Evolutionary conservation across 1,140 invertebrate genomes (phyloP), one percentile per base, ranked within the genome.

Genomic region (Carposina sasakii): DNA sequence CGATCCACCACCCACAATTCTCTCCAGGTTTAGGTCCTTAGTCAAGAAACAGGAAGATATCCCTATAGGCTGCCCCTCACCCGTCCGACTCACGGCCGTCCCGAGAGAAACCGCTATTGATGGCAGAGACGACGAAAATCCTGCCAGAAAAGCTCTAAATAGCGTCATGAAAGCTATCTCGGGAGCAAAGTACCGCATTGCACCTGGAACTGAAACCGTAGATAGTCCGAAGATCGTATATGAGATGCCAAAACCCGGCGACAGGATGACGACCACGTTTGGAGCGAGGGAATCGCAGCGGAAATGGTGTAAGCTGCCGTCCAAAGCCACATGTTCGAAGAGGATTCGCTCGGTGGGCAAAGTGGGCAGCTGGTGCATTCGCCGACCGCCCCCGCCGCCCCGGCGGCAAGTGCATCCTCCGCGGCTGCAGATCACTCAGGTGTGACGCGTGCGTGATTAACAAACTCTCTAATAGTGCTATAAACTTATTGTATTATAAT

Each of bases 151-250:
- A 20, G 70, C 76, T 1, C 50, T 74, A 3, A 67, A 61, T 28
- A 63, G 70, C 4, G 54, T 83, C 10, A 78, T 71, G 46, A 78
- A 72, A 42, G 71, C 64, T 1, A 61, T 83, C 13, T 55, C 72
- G 0, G 71, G 71, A 5, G 71, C 76, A 5, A 81, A 76, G 42
- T 76, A 78, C 54, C 68, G 73, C 10, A 71, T 83, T 15, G 63
- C 72, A 6, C 76, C 79, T 0, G 68, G 65, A 21, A 45, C 66
- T 0, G 77, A 76, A 16, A 39, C 54, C 1, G 63, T 73, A 1
- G 79, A 76, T 6, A 83, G 79, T 51, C 79, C 79, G 3, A 83
- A 81, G 47, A 79, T 83, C 37, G 74, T 76, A 10, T 83, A 79
- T 33, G 69, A 81, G 20, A 67, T 65, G 36, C 55, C 79, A 0